phyloP scores from a whole-genome alignment of 2,888 invertebrate genomes.

The Papilio elwesi region DNA sequence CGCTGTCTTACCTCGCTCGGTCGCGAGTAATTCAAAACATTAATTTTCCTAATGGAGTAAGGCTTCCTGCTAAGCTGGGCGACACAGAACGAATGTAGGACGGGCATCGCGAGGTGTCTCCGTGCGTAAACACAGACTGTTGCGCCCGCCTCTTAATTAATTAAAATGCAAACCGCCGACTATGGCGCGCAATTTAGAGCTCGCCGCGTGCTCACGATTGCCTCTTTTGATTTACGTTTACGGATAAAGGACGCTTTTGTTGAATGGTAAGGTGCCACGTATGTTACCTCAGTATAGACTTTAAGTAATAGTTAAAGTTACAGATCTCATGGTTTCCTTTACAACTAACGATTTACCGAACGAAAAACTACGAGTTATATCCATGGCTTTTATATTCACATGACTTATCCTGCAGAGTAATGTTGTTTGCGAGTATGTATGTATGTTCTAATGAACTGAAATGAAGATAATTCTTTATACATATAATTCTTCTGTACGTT shows the following conservation, averaged over 20 bases:
- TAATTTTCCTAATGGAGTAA: slow-evolving; percentile 84
- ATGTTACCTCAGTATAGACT: not conserved
- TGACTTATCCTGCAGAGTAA: too few species aligned
- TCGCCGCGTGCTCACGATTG: slow-evolving; percentile 57
- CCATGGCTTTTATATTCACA: too few species aligned
- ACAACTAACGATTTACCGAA: too few species aligned
- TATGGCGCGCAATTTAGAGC: slow-evolving; percentile 61
- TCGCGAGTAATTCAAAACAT: slow-evolving; percentile 80
- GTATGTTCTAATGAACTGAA: too few species aligned
- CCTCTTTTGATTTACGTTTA: slow-evolving; percentile 62
- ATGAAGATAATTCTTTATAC: too few species aligned
- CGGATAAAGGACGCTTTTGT: slow-evolving; percentile 41
- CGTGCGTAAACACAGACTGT: slow-evolving; percentile 75
- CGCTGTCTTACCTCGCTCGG: slow-evolving; percentile 53
- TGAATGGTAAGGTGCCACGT: slow-evolving; percentile 22
- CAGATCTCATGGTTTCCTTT: too few species aligned
- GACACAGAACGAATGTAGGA: slow-evolving; percentile 61
- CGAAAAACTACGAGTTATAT: too few species aligned
- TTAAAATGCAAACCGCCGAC: slow-evolving; percentile 78
- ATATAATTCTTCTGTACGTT: too few species aligned
- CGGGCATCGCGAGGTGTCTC: slow-evolving; percentile 68
- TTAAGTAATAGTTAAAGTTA: not conserved
- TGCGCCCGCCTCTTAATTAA: slow-evolving; percentile 74
- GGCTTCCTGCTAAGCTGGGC: slow-evolving; percentile 69
- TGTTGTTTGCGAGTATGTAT: too few species aligned